Conservation (phyloP, 2,113 vertebrate genomes). For the Chaetodon auriga region DNA sequence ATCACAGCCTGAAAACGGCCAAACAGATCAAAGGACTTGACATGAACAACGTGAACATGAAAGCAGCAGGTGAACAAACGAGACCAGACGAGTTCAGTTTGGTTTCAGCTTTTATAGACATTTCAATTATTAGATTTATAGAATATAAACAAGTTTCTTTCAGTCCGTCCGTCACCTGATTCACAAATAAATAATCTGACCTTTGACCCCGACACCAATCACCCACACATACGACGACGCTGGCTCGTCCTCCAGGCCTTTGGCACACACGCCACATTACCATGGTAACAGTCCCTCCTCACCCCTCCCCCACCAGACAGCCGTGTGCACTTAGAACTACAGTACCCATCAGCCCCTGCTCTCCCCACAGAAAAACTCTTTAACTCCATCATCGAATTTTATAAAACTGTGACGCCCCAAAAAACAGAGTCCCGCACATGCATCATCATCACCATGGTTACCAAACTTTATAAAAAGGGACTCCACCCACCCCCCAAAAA, state of each 20-base stretch:
- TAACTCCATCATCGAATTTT: conserved; percentile 10
- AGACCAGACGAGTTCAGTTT: neutral
- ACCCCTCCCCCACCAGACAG: neutral
- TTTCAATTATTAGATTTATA: conserved; percentile 76
- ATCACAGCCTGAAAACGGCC: neutral
- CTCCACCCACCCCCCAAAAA: neutral
- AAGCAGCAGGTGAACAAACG: too few species aligned
- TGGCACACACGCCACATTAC: conserved; percentile 46
- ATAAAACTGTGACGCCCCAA: conserved; percentile 26
- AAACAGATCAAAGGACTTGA: too few species aligned
- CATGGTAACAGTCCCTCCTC: neutral
- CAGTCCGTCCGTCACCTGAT: conserved; percentile 52
- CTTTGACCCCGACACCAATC: conserved; percentile 41
- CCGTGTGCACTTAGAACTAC: conserved; percentile 27
- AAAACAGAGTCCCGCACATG: conserved; percentile 42
- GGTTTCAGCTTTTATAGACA: conserved; percentile 79
- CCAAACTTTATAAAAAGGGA: conserved; percentile 53
- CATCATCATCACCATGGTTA: conserved; percentile 46
- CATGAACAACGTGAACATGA: too few species aligned
- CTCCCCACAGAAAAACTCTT: neutral
- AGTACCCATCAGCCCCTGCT: conserved; percentile 52
- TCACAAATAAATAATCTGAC: conserved; percentile 85
- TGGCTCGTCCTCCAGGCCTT: conserved; percentile 29
- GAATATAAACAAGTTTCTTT: conserved; percentile 81
- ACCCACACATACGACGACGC: neutral